Evolutionary conservation across 2,888 invertebrate species (phyloP), one percentile per base, ranked within the genome.

Genomic region (Tethea ocularis): DNA sequence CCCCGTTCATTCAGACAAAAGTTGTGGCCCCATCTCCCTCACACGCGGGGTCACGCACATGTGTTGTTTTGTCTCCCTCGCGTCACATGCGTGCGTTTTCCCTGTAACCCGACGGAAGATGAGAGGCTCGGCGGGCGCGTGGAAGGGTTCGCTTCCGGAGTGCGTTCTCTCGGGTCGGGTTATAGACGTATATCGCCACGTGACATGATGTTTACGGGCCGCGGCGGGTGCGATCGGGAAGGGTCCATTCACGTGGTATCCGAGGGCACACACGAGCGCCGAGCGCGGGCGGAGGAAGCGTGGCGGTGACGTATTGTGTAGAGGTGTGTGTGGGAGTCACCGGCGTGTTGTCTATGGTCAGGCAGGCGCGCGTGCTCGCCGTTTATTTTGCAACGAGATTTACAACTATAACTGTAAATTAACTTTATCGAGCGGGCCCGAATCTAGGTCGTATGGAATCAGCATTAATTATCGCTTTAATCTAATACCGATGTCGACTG

Each of bases 361-460:
- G 90, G 87, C 87, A 76, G 83, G 82, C 75, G 80, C 83, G 86
- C 87, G 86, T 86, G 87, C 83, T 80, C 69, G 83, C 86, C 85
- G 86, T 85, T 88, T 87, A 91, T 91, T 89, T 91, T 89, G 91
- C 90, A 91, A 92, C 89, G 85, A 90, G 89, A 91, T 90, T 91
- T 91, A 91, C 88, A 89, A 90, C 90, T 89, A 91, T 89, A 91
- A 91, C 91, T 90, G 92, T 92, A 91, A 91, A 91, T 91, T 91
- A 91, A 89, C 86, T 92, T 89, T 89, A 90, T 89, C 91, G 89
- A 89, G 86, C 88, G 83, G 83, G 83, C 83, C 87, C 84, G 85
- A 88, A 92, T 87, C 87, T 92, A 90, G 92, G 92, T 92, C 92
- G 92, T 91, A 92, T 92, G 93, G 91, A 92, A 91, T 93, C 92